These are phyloP conservation scores for Xestoiulus laeticollis DNA, from an alignment of 2,888 invertebrate genomes.

Conservation along the genomic window DNA sequence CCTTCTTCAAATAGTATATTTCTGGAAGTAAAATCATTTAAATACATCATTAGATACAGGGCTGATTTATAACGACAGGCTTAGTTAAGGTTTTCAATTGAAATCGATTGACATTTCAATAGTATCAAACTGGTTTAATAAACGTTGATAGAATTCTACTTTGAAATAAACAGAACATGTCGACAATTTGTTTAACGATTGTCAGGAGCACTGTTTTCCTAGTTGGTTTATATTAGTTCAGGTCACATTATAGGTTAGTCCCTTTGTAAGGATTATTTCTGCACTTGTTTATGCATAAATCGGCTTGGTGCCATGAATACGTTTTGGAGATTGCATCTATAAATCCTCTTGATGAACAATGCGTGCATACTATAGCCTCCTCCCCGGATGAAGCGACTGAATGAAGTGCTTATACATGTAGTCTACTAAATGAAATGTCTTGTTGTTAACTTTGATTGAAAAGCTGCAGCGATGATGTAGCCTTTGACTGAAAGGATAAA, in stretches of 20 bases:
- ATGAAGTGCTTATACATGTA: slow-evolving; percentile 43
- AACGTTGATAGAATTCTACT: neutral
- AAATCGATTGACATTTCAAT: neutral
- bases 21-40: no score
- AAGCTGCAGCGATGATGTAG: slow-evolving; percentile 4
- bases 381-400: neutral
- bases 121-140: neutral
- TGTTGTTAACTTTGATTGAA: slow-evolving; percentile 36
- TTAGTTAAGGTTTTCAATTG: neutral
- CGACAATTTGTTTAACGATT: neutral
- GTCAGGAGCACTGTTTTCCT: neutral
- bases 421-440: slow-evolving; percentile 39
- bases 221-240: slow-evolving; percentile 17
- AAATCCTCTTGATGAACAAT: slow-evolving; percentile 8
- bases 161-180: neutral
- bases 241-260: neutral
- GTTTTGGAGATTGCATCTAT: slow-evolving; percentile 35
- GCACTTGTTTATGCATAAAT: slow-evolving; percentile 16
- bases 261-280: neutral
- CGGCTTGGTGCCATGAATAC: slow-evolving; percentile 3
- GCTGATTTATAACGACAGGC: no score
- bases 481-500: slow-evolving; percentile 15
- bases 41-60: no score
- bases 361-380: neutral
- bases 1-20: no score